Base-by-base conservation (phyloP, 2,888 invertebrate species). In the Drosophila sordidula region DNA sequence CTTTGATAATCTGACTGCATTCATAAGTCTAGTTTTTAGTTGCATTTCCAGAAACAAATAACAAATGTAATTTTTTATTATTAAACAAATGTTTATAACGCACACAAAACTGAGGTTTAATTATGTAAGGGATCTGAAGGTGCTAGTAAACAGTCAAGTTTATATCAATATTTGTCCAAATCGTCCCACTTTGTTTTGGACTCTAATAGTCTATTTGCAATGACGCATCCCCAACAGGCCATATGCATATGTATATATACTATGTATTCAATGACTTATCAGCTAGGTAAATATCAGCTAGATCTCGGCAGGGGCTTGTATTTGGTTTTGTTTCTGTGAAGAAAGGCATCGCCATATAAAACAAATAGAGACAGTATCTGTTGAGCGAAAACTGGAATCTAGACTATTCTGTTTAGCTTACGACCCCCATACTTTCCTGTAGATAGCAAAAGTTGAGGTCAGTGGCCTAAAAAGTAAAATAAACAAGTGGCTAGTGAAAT, bases 21-120 rank as follows among this genome's bases (percentile, higher is more conserved):
- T 58, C 56, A 47, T 22, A 34, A 26, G 57, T 68, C 47, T 49
- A 85, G 64, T 65, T 67, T 57, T 57, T 68, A 70, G 39, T 50
- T 65, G 68, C 63, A 70, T 78, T 71, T 62, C 2, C n/a, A 26
- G 66, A 45, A 67, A 55, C 26, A 58, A 59, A 75, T 50, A 55
- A 18, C 51, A 59, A 45, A 49, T 22, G 32, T 9, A 9, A 25
- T 34, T 6, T 32, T n/a, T 45, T 38, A 38, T 38, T 12, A 47
- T 47, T 44, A 65, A 72, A 29, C 2, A 54, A 69, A 52, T 47
- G 47, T 49, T 52, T 64, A 42, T 34, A 46, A 52, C n/a, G 26
- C 38, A 39, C 38, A 38, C 34, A 9, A 2, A 14, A 49, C 14
- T 51, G 11, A 9, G 14, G 18, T 16, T 29, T 4, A 14, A 26